Conservation (phyloP, 2,888 invertebrate species). For the Troides helena region DNA sequence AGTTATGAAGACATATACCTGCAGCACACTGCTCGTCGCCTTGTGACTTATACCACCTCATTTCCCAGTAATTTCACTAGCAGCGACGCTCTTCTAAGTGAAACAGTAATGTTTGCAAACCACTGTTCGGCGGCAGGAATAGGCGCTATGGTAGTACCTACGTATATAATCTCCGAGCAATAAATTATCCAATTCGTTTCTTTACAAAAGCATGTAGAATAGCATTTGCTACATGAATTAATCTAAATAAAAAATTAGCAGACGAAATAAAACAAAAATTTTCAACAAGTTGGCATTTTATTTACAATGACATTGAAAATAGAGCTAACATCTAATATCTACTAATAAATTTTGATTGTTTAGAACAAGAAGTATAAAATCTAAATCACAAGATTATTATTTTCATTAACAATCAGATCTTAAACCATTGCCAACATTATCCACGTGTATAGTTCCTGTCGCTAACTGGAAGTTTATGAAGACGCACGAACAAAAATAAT, state of each 20-base stretch:
- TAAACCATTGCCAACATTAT: conserved; percentile 44
- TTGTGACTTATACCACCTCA: too few relatives aligned
- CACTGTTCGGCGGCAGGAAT: too few relatives aligned
- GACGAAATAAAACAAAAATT: conserved; percentile 59
- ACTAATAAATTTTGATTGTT: conserved; percentile 78
- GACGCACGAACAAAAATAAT: conserved; percentile 38
- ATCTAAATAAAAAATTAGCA: neutral
- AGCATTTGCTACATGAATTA: neutral
- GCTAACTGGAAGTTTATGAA: conserved; percentile 30
- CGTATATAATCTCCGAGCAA: too few relatives aligned
- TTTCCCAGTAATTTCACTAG: too few relatives aligned
- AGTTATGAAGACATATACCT: too few relatives aligned
- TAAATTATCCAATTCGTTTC: too few relatives aligned
- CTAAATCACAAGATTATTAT: conserved; percentile 78
- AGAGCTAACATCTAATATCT: conserved; percentile 79
- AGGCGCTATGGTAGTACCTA: too few relatives aligned
- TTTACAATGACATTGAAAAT: conserved; percentile 81
- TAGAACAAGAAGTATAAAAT: conserved; percentile 81
- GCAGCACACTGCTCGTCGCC: too few relatives aligned
- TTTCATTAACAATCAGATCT: conserved; percentile 70
- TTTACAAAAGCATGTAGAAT: too few relatives aligned
- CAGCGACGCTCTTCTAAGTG: too few relatives aligned
- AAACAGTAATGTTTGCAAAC: too few relatives aligned
- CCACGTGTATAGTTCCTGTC: conserved; percentile 41
- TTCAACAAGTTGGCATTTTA: conserved; percentile 81